Conservation (phyloP, 1,140 invertebrate species). For the Cotesia vestalis region DNA sequence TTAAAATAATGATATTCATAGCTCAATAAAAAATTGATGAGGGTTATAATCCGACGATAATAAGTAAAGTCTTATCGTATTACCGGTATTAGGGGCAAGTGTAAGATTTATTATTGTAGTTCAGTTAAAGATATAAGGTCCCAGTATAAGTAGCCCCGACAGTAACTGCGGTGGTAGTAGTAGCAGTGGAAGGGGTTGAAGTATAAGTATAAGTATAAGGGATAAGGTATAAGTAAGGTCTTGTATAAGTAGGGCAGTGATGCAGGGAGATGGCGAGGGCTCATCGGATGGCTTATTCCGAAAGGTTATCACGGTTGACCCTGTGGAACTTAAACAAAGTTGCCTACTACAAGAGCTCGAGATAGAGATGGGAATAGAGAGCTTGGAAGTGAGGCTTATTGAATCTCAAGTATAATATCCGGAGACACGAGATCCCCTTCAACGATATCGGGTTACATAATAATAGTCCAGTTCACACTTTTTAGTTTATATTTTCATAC, state of each 20-base stretch:
- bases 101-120: too few species aligned
- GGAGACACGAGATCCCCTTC: slow-evolving; percentile 47
- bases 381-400: slow-evolving; percentile 40
- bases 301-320: slow-evolving; percentile 48
- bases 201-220: neutral
- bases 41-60: too few species aligned
- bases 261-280: neutral
- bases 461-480: neutral
- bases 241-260: neutral
- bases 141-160: too few species aligned
- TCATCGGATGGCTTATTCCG: slow-evolving; percentile 43
- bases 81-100: too few species aligned
- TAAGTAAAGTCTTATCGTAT: too few species aligned
- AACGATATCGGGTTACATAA: slow-evolving; percentile 44
- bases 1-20: too few species aligned
- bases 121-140: too few species aligned
- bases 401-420: slow-evolving; percentile 50
- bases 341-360: slow-evolving; percentile 20
- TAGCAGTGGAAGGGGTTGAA: too few species aligned
- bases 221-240: neutral
- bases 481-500: neutral
- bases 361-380: slow-evolving; percentile 3
- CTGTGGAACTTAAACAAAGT: slow-evolving; percentile 50
- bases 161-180: too few species aligned
- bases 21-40: too few species aligned